phyloP scores from a whole-genome alignment of 2,888 invertebrate species.

The Xanthia togata region DNA sequence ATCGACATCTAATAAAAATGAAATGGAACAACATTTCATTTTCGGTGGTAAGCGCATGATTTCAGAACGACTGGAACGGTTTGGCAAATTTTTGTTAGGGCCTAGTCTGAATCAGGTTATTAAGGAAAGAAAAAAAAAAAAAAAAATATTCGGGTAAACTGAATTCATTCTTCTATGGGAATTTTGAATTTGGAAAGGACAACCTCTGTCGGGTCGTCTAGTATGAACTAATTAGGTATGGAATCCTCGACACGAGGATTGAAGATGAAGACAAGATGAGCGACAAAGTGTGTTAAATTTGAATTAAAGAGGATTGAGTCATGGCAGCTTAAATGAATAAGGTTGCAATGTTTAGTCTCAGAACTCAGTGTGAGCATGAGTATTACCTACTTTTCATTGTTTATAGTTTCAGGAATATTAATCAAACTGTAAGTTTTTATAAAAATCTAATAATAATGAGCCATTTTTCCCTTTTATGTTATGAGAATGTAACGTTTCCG shows the following conservation, averaged over 20 bases:
- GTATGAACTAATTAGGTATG: not conserved
- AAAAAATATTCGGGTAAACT: not conserved
- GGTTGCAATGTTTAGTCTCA: constrained; percentile 7
- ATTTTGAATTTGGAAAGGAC: not conserved
- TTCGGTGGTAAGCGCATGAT: not conserved
- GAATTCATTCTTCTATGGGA: not conserved
- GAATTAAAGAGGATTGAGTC: not conserved
- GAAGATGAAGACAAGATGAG: not conserved
- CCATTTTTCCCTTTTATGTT: constrained; percentile 44
- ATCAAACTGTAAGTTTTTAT: constrained; percentile 45
- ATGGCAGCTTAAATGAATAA: not conserved
- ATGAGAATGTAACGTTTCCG: constrained; percentile 53
- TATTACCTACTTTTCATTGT: constrained; percentile 24
- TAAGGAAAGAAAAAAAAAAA: too few relatives aligned
- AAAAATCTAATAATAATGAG: constrained; percentile 47
- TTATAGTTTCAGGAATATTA: constrained; percentile 35
- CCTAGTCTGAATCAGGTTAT: too few relatives aligned
- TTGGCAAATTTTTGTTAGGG: not conserved
- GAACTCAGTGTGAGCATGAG: not conserved
- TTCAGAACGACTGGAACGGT: not conserved
- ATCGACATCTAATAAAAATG: not conserved
- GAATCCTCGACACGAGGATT: not conserved
- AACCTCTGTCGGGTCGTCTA: not conserved
- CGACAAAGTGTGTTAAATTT: not conserved
- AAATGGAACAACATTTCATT: too few relatives aligned